Evolutionary conservation across 2,797 vertebrate species (phyloP).

Genomic region (Champsocephalus esox): DNA sequence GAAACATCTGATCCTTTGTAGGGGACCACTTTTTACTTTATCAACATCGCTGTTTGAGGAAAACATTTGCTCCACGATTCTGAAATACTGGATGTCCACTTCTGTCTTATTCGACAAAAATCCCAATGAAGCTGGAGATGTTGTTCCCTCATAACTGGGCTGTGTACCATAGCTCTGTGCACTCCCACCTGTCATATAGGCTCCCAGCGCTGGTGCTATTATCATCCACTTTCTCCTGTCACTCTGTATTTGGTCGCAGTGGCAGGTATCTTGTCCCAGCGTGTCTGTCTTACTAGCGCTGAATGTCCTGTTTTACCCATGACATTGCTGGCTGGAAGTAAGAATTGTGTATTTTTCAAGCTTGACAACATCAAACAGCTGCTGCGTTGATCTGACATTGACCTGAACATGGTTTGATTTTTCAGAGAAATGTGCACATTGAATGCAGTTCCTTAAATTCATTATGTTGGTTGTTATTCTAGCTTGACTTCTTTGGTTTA

Average conservation of each 20-base stretch:
- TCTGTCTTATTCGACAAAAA: slow-evolving; percentile 55
- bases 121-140: slow-evolving; percentile 40
- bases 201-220: slow-evolving; percentile 40
- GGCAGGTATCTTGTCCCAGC: slow-evolving; percentile 34
- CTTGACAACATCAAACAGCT: slow-evolving; percentile 55
- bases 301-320: slow-evolving; percentile 45
- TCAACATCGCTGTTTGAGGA: slow-evolving; percentile 10
- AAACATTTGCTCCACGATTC: slow-evolving; percentile 32
- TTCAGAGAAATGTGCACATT: slow-evolving; percentile 26
- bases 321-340: slow-evolving; percentile 35
- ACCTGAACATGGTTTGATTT: slow-evolving; percentile 17
- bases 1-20: slow-evolving; percentile 10
- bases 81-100: slow-evolving; percentile 24
- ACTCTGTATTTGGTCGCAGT: slow-evolving; percentile 45
- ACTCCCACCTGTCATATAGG: slow-evolving; percentile 51
- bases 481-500: not conserved
- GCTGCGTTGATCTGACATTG: slow-evolving; percentile 36
- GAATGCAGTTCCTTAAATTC: slow-evolving; percentile 23
- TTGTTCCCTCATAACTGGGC: slow-evolving; percentile 58
- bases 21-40: no score
- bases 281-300: slow-evolving; percentile 33
- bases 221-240: slow-evolving; percentile 49
- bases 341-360: slow-evolving; percentile 54
- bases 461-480: not conserved
- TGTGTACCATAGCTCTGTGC: slow-evolving; percentile 41